Evolutionary conservation across 2,888 invertebrate genomes (phyloP).

Genomic region (Drosophila hawaiiensis): DNA sequence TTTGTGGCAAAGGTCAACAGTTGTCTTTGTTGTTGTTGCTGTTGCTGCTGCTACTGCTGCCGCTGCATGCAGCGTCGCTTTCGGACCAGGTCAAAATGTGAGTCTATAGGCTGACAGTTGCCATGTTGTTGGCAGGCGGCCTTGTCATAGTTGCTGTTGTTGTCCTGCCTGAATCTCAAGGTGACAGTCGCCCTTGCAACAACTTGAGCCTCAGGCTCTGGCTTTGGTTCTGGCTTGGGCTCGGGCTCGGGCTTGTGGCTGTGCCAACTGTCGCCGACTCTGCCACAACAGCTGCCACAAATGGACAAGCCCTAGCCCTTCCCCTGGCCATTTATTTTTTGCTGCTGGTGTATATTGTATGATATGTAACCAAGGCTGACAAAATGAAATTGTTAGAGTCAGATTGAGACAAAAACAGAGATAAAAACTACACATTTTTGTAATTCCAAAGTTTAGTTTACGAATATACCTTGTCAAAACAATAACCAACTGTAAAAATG

Average conservation of each 20-base stretch:
- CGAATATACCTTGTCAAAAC: not conserved
- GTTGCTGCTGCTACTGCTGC: conserved; percentile 19
- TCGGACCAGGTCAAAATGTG: conserved; percentile 52
- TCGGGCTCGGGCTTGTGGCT: conserved; percentile 12
- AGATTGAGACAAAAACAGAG: not conserved
- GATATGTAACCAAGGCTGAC: conserved; percentile 21
- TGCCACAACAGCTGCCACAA: conserved; percentile 26
- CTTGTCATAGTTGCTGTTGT: conserved; percentile 40
- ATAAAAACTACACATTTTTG: not conserved
- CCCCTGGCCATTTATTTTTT: not conserved
- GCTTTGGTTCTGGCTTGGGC: not conserved
- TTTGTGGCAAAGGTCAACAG: conserved; percentile 57
- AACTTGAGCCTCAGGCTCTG: conserved; percentile 51
- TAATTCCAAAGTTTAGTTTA: not conserved
- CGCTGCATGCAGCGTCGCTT: conserved; percentile 32
- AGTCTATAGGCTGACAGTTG: conserved; percentile 60
- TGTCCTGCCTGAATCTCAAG: conserved; percentile 44
- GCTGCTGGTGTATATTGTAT: conserved; percentile 11
- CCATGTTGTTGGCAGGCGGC: conserved; percentile 41
- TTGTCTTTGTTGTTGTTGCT: conserved; percentile 30
- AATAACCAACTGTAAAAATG: not conserved
- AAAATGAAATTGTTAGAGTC: conserved; percentile 5
- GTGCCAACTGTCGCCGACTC: conserved; percentile 43
- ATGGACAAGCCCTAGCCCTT: conserved; percentile 18
- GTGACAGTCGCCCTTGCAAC: conserved; percentile 44